Conservation (phyloP, 2,888 invertebrate species). For the Pimpla rufipes region DNA sequence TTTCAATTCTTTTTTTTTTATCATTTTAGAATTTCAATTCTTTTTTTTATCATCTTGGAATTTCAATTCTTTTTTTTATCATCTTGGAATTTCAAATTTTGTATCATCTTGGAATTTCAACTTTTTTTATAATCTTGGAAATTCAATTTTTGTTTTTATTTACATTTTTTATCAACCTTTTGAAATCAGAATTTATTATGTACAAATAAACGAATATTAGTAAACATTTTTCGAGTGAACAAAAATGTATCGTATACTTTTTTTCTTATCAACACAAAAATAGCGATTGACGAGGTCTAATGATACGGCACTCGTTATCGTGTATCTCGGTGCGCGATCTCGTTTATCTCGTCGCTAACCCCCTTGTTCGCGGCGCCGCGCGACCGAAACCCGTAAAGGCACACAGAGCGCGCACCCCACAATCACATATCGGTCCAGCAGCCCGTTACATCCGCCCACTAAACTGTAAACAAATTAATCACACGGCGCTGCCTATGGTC, state of each 20-base stretch:
- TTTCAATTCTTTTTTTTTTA: too few relatives aligned
- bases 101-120: too few relatives aligned
- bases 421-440: slow-evolving; percentile 51
- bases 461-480: slow-evolving; percentile 82
- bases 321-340: slow-evolving; percentile 38
- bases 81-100: neutral
- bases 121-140: neutral
- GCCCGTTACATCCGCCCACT: slow-evolving; percentile 71
- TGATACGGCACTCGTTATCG: slow-evolving; percentile 36
- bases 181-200: neutral
- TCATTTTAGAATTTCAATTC: too few relatives aligned
- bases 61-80: neutral
- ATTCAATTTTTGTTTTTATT: neutral
- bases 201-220: too few relatives aligned
- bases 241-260: neutral
- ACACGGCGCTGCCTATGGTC: slow-evolving; percentile 64
- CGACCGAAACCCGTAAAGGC: slow-evolving; percentile 50
- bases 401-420: slow-evolving; percentile 25
- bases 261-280: slow-evolving; percentile 1
- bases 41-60: neutral
- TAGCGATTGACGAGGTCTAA: neutral
- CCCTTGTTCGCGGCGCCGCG: slow-evolving; percentile 16
- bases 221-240: too few relatives aligned
- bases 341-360: slow-evolving; percentile 52
- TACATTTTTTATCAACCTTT: neutral